Base-by-base conservation (phyloP, 2,113 vertebrate species). In the Galbula dea region DNA sequence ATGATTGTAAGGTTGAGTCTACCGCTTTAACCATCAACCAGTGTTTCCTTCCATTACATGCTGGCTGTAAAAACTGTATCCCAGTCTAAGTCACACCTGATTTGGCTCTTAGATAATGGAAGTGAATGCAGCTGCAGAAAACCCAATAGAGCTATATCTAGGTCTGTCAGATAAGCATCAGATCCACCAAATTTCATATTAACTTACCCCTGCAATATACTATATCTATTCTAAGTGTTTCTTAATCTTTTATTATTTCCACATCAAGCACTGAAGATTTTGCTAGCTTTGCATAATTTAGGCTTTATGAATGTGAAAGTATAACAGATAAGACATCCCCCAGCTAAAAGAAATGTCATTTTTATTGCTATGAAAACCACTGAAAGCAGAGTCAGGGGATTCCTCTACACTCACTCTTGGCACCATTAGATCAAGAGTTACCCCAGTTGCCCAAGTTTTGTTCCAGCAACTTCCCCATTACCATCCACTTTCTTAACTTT, bases 211-310 rank as follows among this genome's bases (percentile, higher is more conserved):
- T 75, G 41, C 9, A 29, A 82, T 39, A 65, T 12, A 34, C 36
- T 15, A 6, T 1, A 7, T 36, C 46, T 84, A 9, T 29, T 77
- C 36, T 39, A 85, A 94, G 46, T 45, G 30, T 69, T 91, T 36
- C 43, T 90, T 77, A 88, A 88, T 93, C n/a, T 91, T 94, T 88
- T 62, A 86, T 88, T 91, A 74, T 81, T 81, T 63, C 91, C 67
- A 0, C 15, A 15, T 52, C 39, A 77, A 67, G n/a, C 22, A 48
- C 10, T 20, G 67, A 15, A 57, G 43, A 55, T 45, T 75, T 72
- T 86, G 34, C 65, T 43, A 54, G 23, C 37, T 92, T 78, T 61
- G 17, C 59, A 72, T 57, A 82, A 88, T 90, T 75, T 30, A 94
- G 69, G 46, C 1, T n/a, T n/a, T n/a, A n/a, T n/a, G n/a, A n/a